Base-by-base conservation (phyloP, 2,888 invertebrate species). In the Apodemia duryi region DNA sequence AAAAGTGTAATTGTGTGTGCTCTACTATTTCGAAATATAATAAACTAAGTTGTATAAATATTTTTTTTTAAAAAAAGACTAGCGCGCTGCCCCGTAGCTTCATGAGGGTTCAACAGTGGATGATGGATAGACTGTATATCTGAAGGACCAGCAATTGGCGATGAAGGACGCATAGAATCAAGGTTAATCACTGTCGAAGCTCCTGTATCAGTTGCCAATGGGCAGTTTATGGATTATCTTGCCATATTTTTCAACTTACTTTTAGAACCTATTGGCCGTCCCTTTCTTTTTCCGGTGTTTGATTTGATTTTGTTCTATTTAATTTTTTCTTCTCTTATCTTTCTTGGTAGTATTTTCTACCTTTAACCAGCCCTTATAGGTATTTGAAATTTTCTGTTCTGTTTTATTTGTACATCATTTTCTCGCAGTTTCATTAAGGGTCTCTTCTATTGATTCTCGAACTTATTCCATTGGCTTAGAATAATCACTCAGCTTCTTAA, bases 291-390 rank as follows among this genome's bases (percentile, higher is more conserved):
- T 46, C 46, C 6, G 7, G 46, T 46, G 7, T 46, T 46, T 46
- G 7, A 46, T 11, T 51, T 51, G 2, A 1, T 46, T 62, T 62
- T 43, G 62, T 21, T 21, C 21, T 21, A 21, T 21, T 21, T 21
- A 21, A 21, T 21, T 21, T 21, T 21, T 21, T 46, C 11, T 28
- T 46, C 7, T 43, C 29, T 29, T n/a, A 29, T 29, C 46, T 62
- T 46, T 62, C 46, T 7, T 62, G 46, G 46, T 62, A 62, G 46
- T 46, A 62, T 46, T 62, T 46, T 62, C 61, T 9, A 62, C 62
- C 11, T 62, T 29, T 46, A 46, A 4, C 62, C 62, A 46, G 62
- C 62, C 7, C 46, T 11, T 46, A 62, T 46, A 43, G 29, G 62
- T 46, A 62, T n/a, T 62, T 62, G 62, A 62, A 62, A 62, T 46